phyloP scores from a whole-genome alignment of 2,797 vertebrate genomes.

The Enteromius mattozi region DNA sequence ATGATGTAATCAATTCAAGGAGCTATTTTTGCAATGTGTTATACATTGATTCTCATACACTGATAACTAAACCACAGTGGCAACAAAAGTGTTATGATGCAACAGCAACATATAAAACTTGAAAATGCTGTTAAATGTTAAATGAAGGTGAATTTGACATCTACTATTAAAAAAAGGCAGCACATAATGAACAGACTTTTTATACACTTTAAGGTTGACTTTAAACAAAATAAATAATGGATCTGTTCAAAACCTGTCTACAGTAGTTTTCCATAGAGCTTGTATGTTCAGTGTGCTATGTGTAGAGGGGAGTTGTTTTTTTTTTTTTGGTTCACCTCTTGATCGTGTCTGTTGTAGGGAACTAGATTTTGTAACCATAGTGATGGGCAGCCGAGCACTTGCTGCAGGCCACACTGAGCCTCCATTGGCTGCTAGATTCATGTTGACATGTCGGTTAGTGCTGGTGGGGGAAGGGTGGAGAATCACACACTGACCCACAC shows the following conservation, averaged over 20 bases:
- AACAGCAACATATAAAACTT: background rate
- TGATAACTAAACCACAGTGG: background rate
- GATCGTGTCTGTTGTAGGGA: constrained; percentile 55
- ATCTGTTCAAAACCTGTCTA: background rate
- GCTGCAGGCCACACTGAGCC: constrained; percentile 58
- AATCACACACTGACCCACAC: constrained; percentile 33
- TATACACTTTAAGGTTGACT: constrained; percentile 7
- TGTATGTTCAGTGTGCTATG: background rate
- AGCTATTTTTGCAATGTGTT: background rate
- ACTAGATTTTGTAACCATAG: constrained; percentile 64
- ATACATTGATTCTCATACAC: background rate
- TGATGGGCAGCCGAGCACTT: constrained; percentile 64
- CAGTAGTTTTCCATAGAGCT: background rate
- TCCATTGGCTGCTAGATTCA: constrained; percentile 62
- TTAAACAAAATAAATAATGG: background rate
- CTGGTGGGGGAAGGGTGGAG: constrained; percentile 34
- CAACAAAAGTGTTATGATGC: no score
- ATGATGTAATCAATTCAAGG: background rate
- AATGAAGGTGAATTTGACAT: background rate
- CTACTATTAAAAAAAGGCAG: background rate
- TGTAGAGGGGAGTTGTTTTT: background rate
- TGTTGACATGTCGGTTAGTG: constrained; percentile 57
- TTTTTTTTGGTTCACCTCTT: constrained; percentile 46
- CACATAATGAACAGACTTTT: background rate
- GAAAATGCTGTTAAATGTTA: background rate